Conservation (phyloP, 2,888 invertebrate genomes). For the Leucoma salicis region DNA sequence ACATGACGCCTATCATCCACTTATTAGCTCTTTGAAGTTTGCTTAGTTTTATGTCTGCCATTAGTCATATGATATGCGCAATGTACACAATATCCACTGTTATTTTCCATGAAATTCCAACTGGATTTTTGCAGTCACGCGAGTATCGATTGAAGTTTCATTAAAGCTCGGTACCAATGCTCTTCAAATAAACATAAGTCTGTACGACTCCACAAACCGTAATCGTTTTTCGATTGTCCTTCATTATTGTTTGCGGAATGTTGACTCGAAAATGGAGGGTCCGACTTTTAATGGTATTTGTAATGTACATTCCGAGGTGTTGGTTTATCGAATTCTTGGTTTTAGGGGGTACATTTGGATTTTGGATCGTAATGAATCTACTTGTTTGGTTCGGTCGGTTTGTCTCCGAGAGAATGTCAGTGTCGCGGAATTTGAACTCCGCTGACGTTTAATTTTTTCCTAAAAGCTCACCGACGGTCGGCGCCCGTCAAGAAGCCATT, state of each 20-base stretch:
- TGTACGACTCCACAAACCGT: slow-evolving; percentile 44
- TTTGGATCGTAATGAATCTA: not conserved
- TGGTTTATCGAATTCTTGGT: slow-evolving; percentile 10
- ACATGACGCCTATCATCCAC: slow-evolving; percentile 11
- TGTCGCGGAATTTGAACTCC: slow-evolving; percentile 30
- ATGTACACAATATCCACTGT: slow-evolving; percentile 27
- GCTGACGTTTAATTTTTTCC: slow-evolving; percentile 40
- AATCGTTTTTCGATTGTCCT: slow-evolving; percentile 66
- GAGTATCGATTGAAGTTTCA: slow-evolving; percentile 53
- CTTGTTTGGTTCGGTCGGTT: slow-evolving; percentile 14
- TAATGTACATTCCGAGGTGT: slow-evolving; percentile 18
- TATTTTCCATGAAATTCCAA: slow-evolving; percentile 29
- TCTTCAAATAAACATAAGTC: slow-evolving; percentile 66
- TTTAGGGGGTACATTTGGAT: not conserved
- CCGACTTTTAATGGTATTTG: slow-evolving; percentile 33
- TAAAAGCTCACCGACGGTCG: slow-evolving; percentile 75
- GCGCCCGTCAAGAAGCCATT: slow-evolving; percentile 91
- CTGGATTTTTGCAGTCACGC: slow-evolving; percentile 52
- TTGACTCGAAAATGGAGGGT: slow-evolving; percentile 29
- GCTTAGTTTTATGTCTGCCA: not conserved
- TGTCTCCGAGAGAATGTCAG: slow-evolving; percentile 37
- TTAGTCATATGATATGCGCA: slow-evolving; percentile 26
- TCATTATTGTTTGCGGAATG: slow-evolving; percentile 41
- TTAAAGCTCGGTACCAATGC: slow-evolving; percentile 44
- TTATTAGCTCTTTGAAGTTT: slow-evolving; percentile 16